phyloP scores from a whole-genome alignment of 1,140 invertebrate genomes.

The Vollenhovia emeryi region DNA sequence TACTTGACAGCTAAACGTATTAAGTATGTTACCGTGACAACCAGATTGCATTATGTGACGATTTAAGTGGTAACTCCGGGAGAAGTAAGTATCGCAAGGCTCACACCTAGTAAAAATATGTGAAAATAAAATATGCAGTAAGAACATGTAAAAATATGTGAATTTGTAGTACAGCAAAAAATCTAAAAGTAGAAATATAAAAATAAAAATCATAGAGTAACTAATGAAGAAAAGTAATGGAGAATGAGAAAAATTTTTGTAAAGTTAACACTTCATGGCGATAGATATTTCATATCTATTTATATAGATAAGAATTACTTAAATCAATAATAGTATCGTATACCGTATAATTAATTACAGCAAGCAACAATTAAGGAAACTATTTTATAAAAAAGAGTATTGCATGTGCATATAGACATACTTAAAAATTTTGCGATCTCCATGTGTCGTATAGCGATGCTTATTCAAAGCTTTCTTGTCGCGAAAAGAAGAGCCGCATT shows the following conservation, averaged over 20 bases:
- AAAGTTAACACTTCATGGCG: background rate
- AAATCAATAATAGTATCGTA: background rate
- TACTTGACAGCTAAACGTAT: conserved; percentile 88
- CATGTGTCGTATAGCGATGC: conserved; percentile 85
- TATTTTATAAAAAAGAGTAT: background rate
- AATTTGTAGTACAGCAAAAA: too few species aligned
- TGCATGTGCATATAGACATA: conserved; percentile 57
- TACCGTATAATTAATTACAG: background rate
- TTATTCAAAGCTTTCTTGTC: conserved; percentile 85
- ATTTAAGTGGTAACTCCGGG: conserved; percentile 91
- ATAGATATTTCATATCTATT: too few species aligned
- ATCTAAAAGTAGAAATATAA: too few species aligned
- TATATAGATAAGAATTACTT: background rate
- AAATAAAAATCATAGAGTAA: background rate
- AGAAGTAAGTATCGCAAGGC: conserved; percentile 89
- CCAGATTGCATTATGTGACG: conserved; percentile 91
- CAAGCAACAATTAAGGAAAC: background rate
- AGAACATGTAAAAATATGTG: too few species aligned
- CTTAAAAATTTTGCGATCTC: conserved; percentile 78
- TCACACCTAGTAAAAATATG: conserved; percentile 83
- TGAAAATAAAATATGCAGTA: too few species aligned
- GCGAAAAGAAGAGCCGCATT: conserved; percentile 84
- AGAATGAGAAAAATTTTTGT: background rate
- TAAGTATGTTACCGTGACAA: conserved; percentile 88
- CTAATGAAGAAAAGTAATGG: conserved; percentile 75